Evolutionary conservation across 2,113 vertebrate genomes (phyloP).

Genomic region (Falcunculus frontatus): DNA sequence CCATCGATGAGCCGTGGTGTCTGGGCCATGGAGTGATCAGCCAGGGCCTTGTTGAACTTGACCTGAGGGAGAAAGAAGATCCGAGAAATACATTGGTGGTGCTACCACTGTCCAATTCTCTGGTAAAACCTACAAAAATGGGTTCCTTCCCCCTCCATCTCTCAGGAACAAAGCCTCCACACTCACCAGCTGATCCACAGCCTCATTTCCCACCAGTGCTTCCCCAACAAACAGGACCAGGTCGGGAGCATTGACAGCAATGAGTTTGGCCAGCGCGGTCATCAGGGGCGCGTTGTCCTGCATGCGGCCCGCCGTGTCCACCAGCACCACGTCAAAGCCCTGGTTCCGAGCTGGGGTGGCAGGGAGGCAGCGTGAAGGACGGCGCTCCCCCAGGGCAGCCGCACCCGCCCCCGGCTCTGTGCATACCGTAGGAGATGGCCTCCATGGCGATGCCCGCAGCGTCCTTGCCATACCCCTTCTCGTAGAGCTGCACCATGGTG

Average conservation of each 20-base stretch:
- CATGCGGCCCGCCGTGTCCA: constrained; percentile 98
- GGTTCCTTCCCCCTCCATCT: rapidly evolving
- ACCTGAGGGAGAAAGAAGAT: constrained; percentile 72
- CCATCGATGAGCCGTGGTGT: constrained; percentile 94
- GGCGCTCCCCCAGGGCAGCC: rapidly evolving
- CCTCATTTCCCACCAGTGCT: constrained; percentile 95
- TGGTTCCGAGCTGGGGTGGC: constrained; percentile 87
- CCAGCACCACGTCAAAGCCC: constrained; percentile 93
- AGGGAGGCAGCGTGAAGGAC: background rate
- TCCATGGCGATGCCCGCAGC: constrained; percentile 98
- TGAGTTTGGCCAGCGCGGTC: constrained; percentile 95
- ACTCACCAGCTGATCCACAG: constrained; percentile 96
- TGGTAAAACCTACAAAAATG: rapidly evolving
- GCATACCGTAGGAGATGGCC: constrained; percentile 89
- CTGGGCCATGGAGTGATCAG: constrained; percentile 94
- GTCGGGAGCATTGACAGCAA: constrained; percentile 92
- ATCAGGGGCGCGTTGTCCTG: constrained; percentile 97
- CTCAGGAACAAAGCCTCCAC: background rate
- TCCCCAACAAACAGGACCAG: constrained; percentile 97
- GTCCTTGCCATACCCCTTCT: constrained; percentile 97
- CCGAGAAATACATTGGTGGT: rapidly evolving
- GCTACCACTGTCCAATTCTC: rapidly evolving
- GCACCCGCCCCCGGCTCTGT: rapidly evolving
- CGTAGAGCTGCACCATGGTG: constrained; percentile 90
- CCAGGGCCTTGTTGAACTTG: constrained; percentile 97